Evolutionary conservation across 2,888 invertebrate genomes (phyloP), one percentile per base, ranked within the genome.

Genomic region (Apodemia zela): DNA sequence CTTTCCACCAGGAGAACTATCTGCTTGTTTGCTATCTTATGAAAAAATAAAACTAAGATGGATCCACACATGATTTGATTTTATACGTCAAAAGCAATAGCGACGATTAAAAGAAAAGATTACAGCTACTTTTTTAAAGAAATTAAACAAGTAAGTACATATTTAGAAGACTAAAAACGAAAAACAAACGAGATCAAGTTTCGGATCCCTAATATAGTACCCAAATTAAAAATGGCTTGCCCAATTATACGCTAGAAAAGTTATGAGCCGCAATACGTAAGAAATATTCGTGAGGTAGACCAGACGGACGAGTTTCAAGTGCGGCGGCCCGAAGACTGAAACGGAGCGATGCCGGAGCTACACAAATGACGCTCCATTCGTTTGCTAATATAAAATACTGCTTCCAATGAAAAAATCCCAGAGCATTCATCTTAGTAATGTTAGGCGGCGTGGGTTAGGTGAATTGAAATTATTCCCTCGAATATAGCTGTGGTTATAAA

Each of bases 351-450:
- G 69, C 70, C 69, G 65, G 73, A 76, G 74, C 76, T 75, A 78
- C 75, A 85, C 79, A 87, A 87, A 87, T 86, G 79, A 78, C 78
- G 77, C 77, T 77, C 79, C 79, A 80, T 84, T 81, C 80, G 77
- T 72, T 73, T 70, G 72, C 77, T 71, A 71, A 77, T 82, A 84
- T 83, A 86, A 87, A 85, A 86, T 84, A 79, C 72, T 77, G 72
- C 73, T 72, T 76, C 78, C 65, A 81, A 81, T 82, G 82, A 84
- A 85, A 78, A 78, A 78, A 62, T 61, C 59, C 42, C 58, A 58
- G 63, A 69, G 73, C 66, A 73, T 76, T 74, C 74, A 45, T 45
- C 59, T 77, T 72, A 75, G 75, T 79, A 78, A 82, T 83, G 82
- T 84, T 76, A 78, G 11, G 13, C 79, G 71, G 74, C 79, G 76